Conservation (phyloP, 2,888 invertebrate genomes). For the Stenodema calcarata region DNA sequence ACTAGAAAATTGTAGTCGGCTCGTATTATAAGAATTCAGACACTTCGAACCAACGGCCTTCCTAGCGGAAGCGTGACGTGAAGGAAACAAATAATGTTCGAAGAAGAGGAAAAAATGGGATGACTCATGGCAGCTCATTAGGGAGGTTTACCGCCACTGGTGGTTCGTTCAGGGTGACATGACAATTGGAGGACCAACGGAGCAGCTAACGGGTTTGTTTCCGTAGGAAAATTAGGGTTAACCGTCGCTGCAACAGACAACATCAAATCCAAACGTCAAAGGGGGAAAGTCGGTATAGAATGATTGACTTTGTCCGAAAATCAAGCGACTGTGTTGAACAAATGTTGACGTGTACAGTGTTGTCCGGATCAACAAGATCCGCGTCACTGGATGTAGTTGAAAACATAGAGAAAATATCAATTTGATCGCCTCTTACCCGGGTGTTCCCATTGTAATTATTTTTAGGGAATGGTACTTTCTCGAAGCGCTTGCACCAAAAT, state of each 20-base stretch:
- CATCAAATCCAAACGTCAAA: not conserved
- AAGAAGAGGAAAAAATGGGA: not conserved
- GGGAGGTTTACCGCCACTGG: not conserved
- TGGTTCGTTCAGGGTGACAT: not conserved
- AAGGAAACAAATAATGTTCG: not conserved
- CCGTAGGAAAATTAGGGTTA: not conserved
- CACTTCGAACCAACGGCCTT: too few relatives aligned
- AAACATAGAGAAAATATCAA: too few relatives aligned
- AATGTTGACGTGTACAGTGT: too few relatives aligned
- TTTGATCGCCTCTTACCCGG: too few relatives aligned
- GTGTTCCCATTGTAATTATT: too few relatives aligned
- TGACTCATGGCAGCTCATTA: not conserved
- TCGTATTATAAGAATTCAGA: too few relatives aligned
- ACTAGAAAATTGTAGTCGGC: too few relatives aligned
- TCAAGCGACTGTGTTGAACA: not conserved
- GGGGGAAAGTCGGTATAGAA: too few relatives aligned
- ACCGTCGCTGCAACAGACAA: not conserved
- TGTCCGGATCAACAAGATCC: too few relatives aligned
- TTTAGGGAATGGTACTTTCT: too few relatives aligned
- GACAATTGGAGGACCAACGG: not conserved
- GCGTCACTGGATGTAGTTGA: too few relatives aligned
- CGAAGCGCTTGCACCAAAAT: too few relatives aligned
- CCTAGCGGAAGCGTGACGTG: not conserved
- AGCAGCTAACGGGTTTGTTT: not conserved
- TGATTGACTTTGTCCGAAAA: not conserved